Evolutionary conservation across 2,888 invertebrate species (phyloP), one percentile per base, ranked within the genome.

Genomic region (Drosophila antonietae): DNA sequence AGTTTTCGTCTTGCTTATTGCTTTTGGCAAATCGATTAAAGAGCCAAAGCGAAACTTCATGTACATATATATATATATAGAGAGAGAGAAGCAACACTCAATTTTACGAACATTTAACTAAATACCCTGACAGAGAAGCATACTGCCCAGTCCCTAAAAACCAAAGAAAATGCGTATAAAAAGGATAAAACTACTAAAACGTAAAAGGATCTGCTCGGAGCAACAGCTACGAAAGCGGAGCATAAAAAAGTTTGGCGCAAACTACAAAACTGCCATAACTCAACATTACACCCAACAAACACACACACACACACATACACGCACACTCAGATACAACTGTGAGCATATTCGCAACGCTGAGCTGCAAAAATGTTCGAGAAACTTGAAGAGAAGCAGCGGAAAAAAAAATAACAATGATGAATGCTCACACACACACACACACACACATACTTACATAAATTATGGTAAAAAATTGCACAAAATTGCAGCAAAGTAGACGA

Each of bases 201-300:
- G 43, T 23, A 47, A 58, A 47, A 47, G 70, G 55, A 52, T 52
- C 47, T 71, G 14, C 47, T 14, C 31, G 14, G 53, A 77, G 68
- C 68, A 77, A 69, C 78, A 80, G 64, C 74, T 67, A 72, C 52
- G 64, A 73, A 71, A 69, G 63, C 71, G 43, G 81, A 86, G 73
- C 75, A 68, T 80, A 73, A 86, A 84, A 75, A 71, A 82, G 83
- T 82, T 81, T 76, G 71, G 64, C 73, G 58, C 78, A 84, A 86
- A 86, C 86, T 86, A 87, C 88, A 88, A 87, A 86, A 87, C 80
- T 86, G 77, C 88, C 85, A 86, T 86, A 87, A 89, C 77, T 86
- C 89, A 86, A 82, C 82, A 89, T 89, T 86, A 86, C 85, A 77
- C 83, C 77, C 75, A 55, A 60, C 66, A 73, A 64, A 78, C 68